These are phyloP conservation scores for Xenops minutus DNA, from an alignment of 2,797 vertebrate genomes.

Conservation along the genomic window DNA sequence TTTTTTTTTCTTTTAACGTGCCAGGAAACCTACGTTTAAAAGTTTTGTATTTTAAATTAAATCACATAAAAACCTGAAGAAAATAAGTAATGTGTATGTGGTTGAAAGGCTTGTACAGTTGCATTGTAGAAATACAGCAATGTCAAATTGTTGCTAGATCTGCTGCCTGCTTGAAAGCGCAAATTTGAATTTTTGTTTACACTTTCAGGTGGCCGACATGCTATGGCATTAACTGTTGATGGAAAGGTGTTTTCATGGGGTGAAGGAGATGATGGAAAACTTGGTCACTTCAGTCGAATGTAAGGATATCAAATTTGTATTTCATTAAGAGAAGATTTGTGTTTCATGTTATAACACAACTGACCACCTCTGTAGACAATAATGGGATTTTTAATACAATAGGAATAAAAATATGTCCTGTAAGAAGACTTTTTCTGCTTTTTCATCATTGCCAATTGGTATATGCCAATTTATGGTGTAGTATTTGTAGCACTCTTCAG, in stretches of 20 bases:
- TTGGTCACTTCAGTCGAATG: constrained; percentile 98
- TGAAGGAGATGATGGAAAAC: constrained; percentile 97
- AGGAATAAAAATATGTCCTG: background rate
- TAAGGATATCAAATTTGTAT: constrained; percentile 62
- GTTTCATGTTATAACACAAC: background rate
- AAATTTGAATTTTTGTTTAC: background rate
- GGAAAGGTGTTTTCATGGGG: constrained; percentile 99
- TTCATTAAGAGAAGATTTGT: background rate
- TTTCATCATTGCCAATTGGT: background rate
- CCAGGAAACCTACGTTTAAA: background rate
- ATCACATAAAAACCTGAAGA: background rate
- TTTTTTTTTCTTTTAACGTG: background rate
- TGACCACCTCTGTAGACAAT: background rate
- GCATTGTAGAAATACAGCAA: background rate
- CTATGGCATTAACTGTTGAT: constrained; percentile 95
- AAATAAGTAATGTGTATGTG: accelerated
- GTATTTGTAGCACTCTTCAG: background rate
- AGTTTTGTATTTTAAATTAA: background rate
- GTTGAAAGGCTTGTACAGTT: accelerated
- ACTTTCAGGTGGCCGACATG: constrained; percentile 89
- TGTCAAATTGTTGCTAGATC: background rate
- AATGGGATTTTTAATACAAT: background rate
- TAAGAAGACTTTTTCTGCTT: background rate
- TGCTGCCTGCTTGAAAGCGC: background rate
- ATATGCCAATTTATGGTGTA: background rate